phyloP scores from a whole-genome alignment of 2,797 vertebrate species.

The Urophycis tenuis region DNA sequence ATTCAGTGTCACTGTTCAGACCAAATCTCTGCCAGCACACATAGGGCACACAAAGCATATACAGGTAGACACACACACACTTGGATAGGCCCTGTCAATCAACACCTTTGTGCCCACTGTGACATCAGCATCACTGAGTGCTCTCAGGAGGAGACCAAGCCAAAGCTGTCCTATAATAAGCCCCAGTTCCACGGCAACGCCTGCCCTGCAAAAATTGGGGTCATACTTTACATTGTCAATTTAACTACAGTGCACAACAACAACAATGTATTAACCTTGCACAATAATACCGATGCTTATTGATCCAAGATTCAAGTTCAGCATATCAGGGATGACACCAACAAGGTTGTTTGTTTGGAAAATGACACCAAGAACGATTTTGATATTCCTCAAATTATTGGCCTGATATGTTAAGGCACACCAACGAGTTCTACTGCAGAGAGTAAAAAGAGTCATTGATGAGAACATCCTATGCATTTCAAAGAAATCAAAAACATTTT shows the following conservation, averaged over 20 bases:
- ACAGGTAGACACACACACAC: background rate
- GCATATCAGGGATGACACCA: background rate
- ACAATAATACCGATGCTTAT: background rate
- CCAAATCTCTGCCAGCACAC: conserved; percentile 4
- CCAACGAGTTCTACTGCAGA: too few species aligned
- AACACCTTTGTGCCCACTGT: conserved; percentile 18
- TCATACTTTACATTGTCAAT: conserved; percentile 5
- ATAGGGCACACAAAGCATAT: conserved; percentile 2
- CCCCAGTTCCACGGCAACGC: conserved; percentile 6
- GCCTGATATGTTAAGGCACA: too few species aligned
- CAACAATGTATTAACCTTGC: background rate
- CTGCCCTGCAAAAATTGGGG: background rate
- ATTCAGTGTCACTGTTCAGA: too few species aligned
- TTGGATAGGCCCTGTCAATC: conserved; percentile 31
- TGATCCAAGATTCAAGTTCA: conserved; percentile 1
- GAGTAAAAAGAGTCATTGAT: background rate
- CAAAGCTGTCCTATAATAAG: conserved; percentile 10
- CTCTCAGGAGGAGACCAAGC: conserved; percentile 15
- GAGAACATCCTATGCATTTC: background rate
- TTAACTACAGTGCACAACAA: conserved; percentile 1
- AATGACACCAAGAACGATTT: background rate
- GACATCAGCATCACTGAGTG: conserved; percentile 16
- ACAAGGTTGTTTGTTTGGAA: background rate
- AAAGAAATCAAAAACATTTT: background rate
- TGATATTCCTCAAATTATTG: background rate